These are phyloP conservation scores for Heliconius hewitsoni DNA, from an alignment of 1,140 invertebrate genomes.

Conservation along the genomic window DNA sequence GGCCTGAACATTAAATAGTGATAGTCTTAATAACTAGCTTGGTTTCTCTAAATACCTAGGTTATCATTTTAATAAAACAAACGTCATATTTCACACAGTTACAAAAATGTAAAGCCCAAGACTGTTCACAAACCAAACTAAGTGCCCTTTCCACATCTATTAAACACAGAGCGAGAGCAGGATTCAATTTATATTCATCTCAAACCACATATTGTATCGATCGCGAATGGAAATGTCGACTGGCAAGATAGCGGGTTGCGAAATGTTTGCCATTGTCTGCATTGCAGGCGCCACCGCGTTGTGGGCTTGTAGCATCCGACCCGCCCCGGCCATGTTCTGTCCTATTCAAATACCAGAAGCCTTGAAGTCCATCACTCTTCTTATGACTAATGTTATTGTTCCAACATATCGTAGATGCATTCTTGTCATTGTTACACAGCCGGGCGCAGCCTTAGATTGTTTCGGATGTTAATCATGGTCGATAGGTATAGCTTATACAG, in stretches of 20 bases:
- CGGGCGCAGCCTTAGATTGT: conserved; percentile 22
- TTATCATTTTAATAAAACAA: not conserved
- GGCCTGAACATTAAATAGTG: not conserved
- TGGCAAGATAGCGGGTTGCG: conserved; percentile 49
- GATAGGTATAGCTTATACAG: not conserved
- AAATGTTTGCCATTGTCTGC: conserved; percentile 53
- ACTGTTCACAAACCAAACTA: conserved; percentile 17
- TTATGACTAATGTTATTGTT: conserved; percentile 54
- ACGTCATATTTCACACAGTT: not conserved
- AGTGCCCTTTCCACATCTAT: conserved; percentile 32
- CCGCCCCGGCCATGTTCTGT: conserved; percentile 50
- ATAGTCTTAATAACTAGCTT: not conserved
- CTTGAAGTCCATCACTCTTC: conserved; percentile 61
- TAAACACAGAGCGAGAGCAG: conserved; percentile 26
- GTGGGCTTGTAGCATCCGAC: conserved; percentile 37
- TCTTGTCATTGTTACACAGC: conserved; percentile 37
- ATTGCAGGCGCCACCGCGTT: conserved; percentile 46
- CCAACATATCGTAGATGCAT: conserved; percentile 34
- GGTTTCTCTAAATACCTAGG: not conserved
- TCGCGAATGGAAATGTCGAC: conserved; percentile 52
- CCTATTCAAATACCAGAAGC: conserved; percentile 52
- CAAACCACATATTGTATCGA: conserved; percentile 35
- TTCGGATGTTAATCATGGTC: conserved; percentile 1
- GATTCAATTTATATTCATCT: conserved; percentile 40
- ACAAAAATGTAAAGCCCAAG: not conserved